A percentile compares a stretch with the other conserved stretches of the same genome.
Evolutionary conservation across 1,140 invertebrate genomes (phyloP).

Genomic region (Apis cerana): DNA sequence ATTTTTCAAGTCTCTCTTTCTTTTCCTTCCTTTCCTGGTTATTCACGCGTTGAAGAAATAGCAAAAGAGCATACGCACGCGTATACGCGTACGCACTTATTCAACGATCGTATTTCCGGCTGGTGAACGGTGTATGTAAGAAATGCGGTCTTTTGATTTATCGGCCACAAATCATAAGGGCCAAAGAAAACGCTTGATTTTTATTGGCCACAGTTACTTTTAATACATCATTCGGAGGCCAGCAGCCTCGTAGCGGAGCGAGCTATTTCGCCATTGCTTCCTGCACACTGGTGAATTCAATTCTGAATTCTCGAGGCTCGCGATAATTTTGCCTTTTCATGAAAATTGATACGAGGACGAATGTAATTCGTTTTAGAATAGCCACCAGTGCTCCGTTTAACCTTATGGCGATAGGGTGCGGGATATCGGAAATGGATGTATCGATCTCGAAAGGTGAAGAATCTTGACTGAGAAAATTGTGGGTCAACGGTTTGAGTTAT

Average conservation of each 20-base stretch:
- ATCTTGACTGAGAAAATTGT: slow-evolving; percentile 56
- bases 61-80: slow-evolving; percentile 7
- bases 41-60: slow-evolving; percentile 32
- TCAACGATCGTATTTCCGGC: slow-evolving; percentile 38
- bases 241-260: slow-evolving; percentile 8
- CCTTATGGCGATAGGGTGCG: slow-evolving; percentile 59
- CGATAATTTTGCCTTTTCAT: slow-evolving; percentile 51
- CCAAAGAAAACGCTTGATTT: slow-evolving; percentile 67
- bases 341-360: slow-evolving; percentile 51
- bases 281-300: slow-evolving; percentile 48
- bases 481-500: slow-evolving; percentile 66
- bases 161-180: slow-evolving; percentile 65
- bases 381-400: slow-evolving; percentile 57
- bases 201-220: slow-evolving; percentile 70
- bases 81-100: not conserved
- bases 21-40: not conserved
- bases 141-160: slow-evolving; percentile 65
- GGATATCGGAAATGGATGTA: slow-evolving; percentile 72
- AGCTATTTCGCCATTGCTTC: slow-evolving; percentile 51
- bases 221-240: slow-evolving; percentile 65
- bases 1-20: not conserved
- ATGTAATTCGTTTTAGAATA: slow-evolving; percentile 45
- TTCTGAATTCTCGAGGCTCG: slow-evolving; percentile 49
- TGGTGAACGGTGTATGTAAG: slow-evolving; percentile 52
- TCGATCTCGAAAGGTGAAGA: slow-evolving; percentile 67